Evolutionary conservation across 1,140 invertebrate species (phyloP).

Genomic region (Latrodectus geometricus): DNA sequence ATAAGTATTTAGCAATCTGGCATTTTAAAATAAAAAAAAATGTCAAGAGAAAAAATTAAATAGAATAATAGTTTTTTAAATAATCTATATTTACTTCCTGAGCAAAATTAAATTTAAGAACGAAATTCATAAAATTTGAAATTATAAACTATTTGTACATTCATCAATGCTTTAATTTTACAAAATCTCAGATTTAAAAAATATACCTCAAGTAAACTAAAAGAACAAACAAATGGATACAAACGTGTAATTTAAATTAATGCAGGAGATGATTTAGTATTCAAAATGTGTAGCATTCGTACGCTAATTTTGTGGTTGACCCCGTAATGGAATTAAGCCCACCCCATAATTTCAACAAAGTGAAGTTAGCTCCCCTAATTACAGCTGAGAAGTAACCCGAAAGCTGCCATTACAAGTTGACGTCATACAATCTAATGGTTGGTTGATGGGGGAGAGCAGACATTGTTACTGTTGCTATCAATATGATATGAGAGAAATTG

Average conservation of each 20-base stretch:
- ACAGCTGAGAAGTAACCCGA: slow-evolving; percentile 16
- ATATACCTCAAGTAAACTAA: not conserved
- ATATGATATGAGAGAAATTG: slow-evolving; percentile 12
- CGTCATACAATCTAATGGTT: slow-evolving; percentile 31
- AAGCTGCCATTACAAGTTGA: slow-evolving; percentile 40
- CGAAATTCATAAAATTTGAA: no score
- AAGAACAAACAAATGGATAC: not conserved
- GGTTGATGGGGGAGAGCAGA: not conserved
- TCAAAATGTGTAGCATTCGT: not conserved
- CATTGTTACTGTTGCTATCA: slow-evolving; percentile 1
- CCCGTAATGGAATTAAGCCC: slow-evolving; percentile 16
- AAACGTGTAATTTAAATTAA: not conserved
- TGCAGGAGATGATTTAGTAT: not conserved
- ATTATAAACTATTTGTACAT: no score
- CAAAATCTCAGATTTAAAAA: not conserved
- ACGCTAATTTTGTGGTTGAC: not conserved
- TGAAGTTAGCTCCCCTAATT: slow-evolving; percentile 49
- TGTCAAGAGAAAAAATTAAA: no score
- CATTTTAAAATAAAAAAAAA: no score
- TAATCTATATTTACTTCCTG: no score
- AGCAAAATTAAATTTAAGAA: no score
- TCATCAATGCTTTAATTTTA: no score
- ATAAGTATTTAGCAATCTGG: no score
- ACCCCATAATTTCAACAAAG: slow-evolving; percentile 52
- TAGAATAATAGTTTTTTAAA: no score